Evolutionary conservation across 2,797 vertebrate genomes (phyloP), one percentile per base, ranked within the genome.

Genomic region (Notolabrus celidotus): DNA sequence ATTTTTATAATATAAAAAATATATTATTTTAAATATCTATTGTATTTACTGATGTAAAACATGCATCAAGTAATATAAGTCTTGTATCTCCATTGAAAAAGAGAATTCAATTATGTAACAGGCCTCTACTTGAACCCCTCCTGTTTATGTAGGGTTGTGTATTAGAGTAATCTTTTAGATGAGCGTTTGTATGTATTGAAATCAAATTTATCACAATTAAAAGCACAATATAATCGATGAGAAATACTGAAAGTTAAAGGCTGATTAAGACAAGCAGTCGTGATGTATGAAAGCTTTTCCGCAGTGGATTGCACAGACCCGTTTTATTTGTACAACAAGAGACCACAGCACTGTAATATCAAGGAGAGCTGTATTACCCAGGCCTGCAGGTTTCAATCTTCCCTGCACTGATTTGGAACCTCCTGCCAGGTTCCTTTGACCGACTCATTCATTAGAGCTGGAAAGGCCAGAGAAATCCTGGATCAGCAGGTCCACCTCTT

Each of bases 361-460:
- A 63, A 41, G 31, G 52, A 70, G 61, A 45, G 31, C 52, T 64
- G 5, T 71, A 71, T 71, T 66, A 69, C 56, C 38, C 39, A 25
- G 34, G 49, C 52, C 61, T 80, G 68, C 61, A 71, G 54, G 71
- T 88, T 88, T 87, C 70, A 84, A 74, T 86, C 68, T 83, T 34
- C 67, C 53, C 61, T 36, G 27, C 8, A 1, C 67, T 64, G 69
- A 71, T 73, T 45, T 68, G 31, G 63, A 66, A 56, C 34, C 62
- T 66, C 38, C 74, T 89, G 82, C 80, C 90, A 85, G 75, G 25
- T 79, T 66, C 58, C 38, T 51, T 86, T 70, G 47, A 63, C 67
- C 41, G 0, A 61, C 63, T 86, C 68, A 50, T 88, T 83, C 81
- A 86, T 88, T 88, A 84, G 69, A 80, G 49, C 60, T 54, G 63